Base-by-base conservation (phyloP, 1,140 invertebrate species). In the Macrocentrus cingulum region DNA sequence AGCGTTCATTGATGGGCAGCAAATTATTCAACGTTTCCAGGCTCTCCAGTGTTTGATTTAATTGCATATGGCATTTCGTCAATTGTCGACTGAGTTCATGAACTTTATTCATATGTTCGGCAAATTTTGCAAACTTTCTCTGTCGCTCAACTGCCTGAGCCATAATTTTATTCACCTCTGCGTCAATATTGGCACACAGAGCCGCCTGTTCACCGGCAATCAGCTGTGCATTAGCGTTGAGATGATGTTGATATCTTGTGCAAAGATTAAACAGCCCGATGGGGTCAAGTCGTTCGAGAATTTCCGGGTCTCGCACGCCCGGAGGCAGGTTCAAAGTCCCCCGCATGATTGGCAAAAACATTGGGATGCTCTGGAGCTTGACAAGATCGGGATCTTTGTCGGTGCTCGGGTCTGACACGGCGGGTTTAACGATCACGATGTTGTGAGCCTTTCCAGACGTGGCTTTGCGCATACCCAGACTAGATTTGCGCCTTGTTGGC, bases 311-410 rank as follows among this genome's bases (percentile, higher is more conserved):
- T 44, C 91, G 82, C 1, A 89, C 88, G 22, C 90, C 91, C 2
- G 78, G 77, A 0, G 93, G 91, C 41, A 94, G 79, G 59, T 92
- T 94, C 1, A 96, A 74, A 0, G 93, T 93, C 6, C 91, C 92
- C 37, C 92, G 75, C 85, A 98, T 92, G 18, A 97, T 94, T 1
- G 95, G 95, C 46, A 95, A 77, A 74, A 98, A 97, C 75, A 92
- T 91, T 7, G 94, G 94, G 63, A 97, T 93, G 63, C 82, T 88
- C 78, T 90, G 77, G 1, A 97, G 73, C 63, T 88, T 84, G 11
- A 87, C 77, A 41, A 95, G 82, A 69, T 96, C 91, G 1, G 90
- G 86, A 80, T 96, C 93, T 60, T 88, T 87, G 64, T 89, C 90
- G 41, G 83, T 76, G 36, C 81, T 83, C 44, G 74, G 84, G 61